These are phyloP conservation scores for Lordiphosa stackelbergi DNA, from an alignment of 1,140 invertebrate species.

Conservation along the genomic window DNA sequence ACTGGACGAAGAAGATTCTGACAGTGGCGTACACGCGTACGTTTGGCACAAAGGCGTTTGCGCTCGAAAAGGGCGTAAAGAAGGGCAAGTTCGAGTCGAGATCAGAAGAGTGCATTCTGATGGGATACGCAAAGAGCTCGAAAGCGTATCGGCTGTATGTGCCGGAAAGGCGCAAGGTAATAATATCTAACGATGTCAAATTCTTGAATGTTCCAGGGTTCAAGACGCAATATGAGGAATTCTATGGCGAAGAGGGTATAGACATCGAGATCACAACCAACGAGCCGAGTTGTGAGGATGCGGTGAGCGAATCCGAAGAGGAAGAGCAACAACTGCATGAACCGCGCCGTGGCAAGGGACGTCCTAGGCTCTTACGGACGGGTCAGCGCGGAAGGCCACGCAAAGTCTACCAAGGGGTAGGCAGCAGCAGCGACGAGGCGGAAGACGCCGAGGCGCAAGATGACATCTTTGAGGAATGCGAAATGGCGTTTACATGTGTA, in stretches of 20 bases:
- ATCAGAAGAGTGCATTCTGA: too few species aligned
- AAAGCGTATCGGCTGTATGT: background rate
- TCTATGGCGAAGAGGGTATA: background rate
- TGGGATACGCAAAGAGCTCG: background rate
- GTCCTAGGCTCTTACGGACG: background rate
- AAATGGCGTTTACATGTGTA: background rate
- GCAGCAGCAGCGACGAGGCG: background rate
- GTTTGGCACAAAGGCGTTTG: too few species aligned
- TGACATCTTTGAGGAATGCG: background rate
- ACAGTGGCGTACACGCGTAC: too few species aligned
- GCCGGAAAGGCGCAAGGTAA: background rate
- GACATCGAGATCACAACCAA: background rate
- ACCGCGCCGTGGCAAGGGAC: background rate
- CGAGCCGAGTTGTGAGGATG: background rate
- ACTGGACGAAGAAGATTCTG: too few species aligned
- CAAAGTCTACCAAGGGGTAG: background rate
- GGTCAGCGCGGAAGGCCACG: conserved; percentile 1
- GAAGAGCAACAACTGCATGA: background rate
- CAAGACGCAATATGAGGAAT: conserved; percentile 1
- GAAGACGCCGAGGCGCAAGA: too few species aligned
- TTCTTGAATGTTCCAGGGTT: conserved; percentile 2
- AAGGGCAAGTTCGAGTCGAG: too few species aligned
- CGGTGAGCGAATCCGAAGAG: background rate
- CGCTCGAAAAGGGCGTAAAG: background rate
- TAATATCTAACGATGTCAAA: conserved; percentile 1